These are phyloP conservation scores for pig (Sus scrofa) DNA, from an alignment of 2,113 vertebrate genomes.

Conservation along the genomic window T2T-Sscrofa CM000822.6:2277501-2278000, in stretches of 20 bases:
- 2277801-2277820: neutral
- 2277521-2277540: neutral
- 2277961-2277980: neutral
- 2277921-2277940: neutral
- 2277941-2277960: neutral
- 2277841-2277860: neutral
- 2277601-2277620: neutral
- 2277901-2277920: neutral
- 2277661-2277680: neutral
- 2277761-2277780: neutral
- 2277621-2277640: neutral
- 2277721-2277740: neutral
- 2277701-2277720: neutral
- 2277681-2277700: neutral
- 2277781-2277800: neutral
- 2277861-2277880: neutral
- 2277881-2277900: no score
- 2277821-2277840: neutral
- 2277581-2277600: fast-evolving
- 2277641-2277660: neutral
- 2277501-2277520: neutral
- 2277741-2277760: neutral
- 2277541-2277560: neutral
- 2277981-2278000: neutral
- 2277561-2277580: neutral